phyloP scores from a whole-genome alignment of 2,888 invertebrate genomes.

The Lithophane leautieri region DNA sequence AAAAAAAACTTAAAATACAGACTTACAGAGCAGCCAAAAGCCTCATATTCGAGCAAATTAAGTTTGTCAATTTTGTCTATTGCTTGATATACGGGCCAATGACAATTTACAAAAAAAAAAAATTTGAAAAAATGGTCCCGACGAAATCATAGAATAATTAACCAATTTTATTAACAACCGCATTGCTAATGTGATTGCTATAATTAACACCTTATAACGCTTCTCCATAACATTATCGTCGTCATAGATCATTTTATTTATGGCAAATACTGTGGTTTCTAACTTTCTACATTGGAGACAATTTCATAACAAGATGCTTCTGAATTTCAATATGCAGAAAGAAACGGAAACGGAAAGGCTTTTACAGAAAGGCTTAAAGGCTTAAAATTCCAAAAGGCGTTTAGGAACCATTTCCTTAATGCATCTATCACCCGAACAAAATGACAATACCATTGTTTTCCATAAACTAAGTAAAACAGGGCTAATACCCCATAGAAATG shows the following conservation, averaged over 20 bases:
- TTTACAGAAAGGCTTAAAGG: background rate
- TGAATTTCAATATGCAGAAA: background rate
- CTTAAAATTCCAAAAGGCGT: background rate
- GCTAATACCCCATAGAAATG: conserved; percentile 34
- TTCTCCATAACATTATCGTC: background rate
- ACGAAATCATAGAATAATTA: background rate
- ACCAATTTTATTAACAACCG: background rate
- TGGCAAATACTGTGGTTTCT: background rate
- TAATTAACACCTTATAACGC: background rate
- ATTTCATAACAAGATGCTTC: background rate
- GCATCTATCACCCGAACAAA: background rate
- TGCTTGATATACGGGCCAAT: no score
- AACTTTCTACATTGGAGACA: background rate
- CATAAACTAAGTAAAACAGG: conserved; percentile 36
- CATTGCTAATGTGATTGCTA: background rate
- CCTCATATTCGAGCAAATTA: no score
- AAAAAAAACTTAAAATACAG: no score
- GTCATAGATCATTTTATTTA: conserved; percentile 2
- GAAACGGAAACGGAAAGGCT: no score
- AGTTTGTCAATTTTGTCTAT: no score
- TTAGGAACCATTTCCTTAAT: background rate
- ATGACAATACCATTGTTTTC: no score
- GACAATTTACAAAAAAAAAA: no score
- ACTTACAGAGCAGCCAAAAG: no score
- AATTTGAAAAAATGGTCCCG: background rate